Percentiles rank a stretch among this genome's conserved stretches.
These are phyloP conservation scores for Atherix ibis DNA, from an alignment of 2,888 invertebrate genomes.

Conservation along the genomic window DNA sequence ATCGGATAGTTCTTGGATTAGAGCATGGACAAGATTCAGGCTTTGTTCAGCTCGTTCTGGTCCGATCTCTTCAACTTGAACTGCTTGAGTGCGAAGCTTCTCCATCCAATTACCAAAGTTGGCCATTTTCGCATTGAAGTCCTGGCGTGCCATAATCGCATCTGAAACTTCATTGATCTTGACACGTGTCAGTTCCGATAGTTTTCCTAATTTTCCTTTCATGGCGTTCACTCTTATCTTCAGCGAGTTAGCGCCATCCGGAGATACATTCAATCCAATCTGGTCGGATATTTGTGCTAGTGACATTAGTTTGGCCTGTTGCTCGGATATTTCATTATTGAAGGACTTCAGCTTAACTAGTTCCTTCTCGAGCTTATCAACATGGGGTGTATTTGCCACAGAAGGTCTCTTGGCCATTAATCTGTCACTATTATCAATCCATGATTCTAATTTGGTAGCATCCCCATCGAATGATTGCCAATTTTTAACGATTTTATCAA, in stretches of 20 bases:
- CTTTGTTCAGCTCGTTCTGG: conserved; percentile 67
- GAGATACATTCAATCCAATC: conserved; percentile 57
- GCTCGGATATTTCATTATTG: conserved; percentile 71
- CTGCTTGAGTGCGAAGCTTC: conserved; percentile 50
- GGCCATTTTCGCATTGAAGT: conserved; percentile 62
- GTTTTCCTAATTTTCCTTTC: conserved; percentile 53
- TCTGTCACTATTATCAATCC: conserved; percentile 56
- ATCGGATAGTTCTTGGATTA: conserved; percentile 72
- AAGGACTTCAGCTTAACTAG: conserved; percentile 61
- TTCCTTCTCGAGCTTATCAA: conserved; percentile 61
- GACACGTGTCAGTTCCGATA: conserved; percentile 59
- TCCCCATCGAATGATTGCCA: conserved; percentile 74
- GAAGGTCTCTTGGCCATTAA: conserved; percentile 40
- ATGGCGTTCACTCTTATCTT: conserved; percentile 58
- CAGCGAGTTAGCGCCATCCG: conserved; percentile 57
- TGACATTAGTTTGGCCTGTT: conserved; percentile 66
- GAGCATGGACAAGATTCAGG: conserved; percentile 60
- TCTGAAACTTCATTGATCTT: conserved; percentile 70
- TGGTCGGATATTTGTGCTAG: conserved; percentile 66
- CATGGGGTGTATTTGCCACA: conserved; percentile 51
- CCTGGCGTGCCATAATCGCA: conserved; percentile 64
- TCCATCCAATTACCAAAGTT: conserved; percentile 71
- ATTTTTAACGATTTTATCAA: conserved; percentile 59
- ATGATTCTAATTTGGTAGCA: conserved; percentile 57
- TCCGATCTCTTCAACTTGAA: conserved; percentile 64